Evolutionary conservation across 1,140 invertebrate genomes (phyloP).

Genomic region (Drosophila biarmipes): DNA sequence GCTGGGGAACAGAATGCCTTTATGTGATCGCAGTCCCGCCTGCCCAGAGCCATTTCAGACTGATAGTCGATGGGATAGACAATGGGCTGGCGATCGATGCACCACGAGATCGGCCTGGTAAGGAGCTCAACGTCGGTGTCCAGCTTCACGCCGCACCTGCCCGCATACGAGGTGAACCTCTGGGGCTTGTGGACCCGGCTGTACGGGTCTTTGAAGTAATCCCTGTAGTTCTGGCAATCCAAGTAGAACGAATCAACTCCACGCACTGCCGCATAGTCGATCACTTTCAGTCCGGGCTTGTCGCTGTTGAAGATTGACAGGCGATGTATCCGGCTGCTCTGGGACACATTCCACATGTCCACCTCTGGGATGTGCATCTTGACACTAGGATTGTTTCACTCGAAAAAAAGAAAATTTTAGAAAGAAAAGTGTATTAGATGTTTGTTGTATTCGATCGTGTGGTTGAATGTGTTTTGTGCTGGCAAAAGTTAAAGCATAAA

Average conservation of each 20-base stretch:
- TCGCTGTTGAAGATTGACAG: constrained; percentile 38
- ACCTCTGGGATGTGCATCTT: constrained; percentile 47
- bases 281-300: constrained; percentile 27
- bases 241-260: constrained; percentile 58
- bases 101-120: constrained; percentile 16
- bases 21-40: constrained; percentile 9
- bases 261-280: constrained; percentile 44
- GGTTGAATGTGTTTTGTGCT: background rate
- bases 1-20: background rate
- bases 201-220: constrained; percentile 60
- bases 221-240: constrained; percentile 62
- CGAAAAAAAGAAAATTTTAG: background rate
- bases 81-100: constrained; percentile 48
- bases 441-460: background rate
- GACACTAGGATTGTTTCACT: background rate
- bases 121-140: constrained; percentile 11
- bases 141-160: constrained; percentile 33
- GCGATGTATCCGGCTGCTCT: constrained; percentile 38
- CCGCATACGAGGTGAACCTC: constrained; percentile 23
- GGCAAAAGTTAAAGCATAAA: background rate
- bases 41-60: constrained; percentile 3
- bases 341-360: constrained; percentile 58
- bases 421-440: background rate
- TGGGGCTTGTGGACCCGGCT: constrained; percentile 37
- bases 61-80: constrained; percentile 34